A percentile compares a stretch with the other conserved stretches of the same genome.
Conservation (phyloP, 2,113 vertebrate genomes). For the Illadopsis cleaveri region DNA sequence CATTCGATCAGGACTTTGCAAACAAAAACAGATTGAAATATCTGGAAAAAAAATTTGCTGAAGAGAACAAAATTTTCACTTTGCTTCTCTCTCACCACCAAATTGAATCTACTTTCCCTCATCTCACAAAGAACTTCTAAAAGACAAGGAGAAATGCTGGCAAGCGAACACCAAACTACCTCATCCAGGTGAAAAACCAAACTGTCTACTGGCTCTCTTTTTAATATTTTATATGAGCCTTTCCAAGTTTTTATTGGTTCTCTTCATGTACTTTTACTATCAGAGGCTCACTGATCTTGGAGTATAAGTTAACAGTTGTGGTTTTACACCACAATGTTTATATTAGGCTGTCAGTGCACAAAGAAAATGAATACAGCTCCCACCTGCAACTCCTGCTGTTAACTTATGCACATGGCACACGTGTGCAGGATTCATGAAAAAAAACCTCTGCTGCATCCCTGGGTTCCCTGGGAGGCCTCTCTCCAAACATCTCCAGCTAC, state of each 20-base stretch:
- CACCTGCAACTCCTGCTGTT: slow-evolving; percentile 25
- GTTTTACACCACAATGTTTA: slow-evolving; percentile 50
- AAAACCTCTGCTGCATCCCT: background rate
- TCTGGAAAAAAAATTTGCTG: slow-evolving; percentile 45
- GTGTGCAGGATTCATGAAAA: background rate
- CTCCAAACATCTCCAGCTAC: slow-evolving; percentile 7
- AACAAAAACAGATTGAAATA: slow-evolving; percentile 67
- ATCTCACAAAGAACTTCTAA: background rate
- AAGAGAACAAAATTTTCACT: slow-evolving; percentile 63
- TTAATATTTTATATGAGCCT: background rate
- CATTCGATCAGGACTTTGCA: slow-evolving; percentile 63
- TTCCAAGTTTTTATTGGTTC: background rate
- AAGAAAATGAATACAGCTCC: slow-evolving; percentile 19
- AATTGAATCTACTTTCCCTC: background rate
- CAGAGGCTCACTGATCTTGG: slow-evolving; percentile 18
- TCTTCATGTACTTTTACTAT: background rate
- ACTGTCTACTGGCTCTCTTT: background rate
- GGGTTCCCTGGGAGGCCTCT: background rate
- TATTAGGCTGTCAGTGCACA: slow-evolving; percentile 9
- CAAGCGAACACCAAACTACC: background rate
- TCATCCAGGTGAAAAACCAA: background rate
- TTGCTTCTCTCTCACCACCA: slow-evolving; percentile 27
- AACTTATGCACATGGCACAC: background rate
- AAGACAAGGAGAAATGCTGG: background rate
- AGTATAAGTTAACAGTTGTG: slow-evolving; percentile 37